Conservation (phyloP, 2,797 vertebrate genomes). For the Arrhamphus sclerolepis region DNA sequence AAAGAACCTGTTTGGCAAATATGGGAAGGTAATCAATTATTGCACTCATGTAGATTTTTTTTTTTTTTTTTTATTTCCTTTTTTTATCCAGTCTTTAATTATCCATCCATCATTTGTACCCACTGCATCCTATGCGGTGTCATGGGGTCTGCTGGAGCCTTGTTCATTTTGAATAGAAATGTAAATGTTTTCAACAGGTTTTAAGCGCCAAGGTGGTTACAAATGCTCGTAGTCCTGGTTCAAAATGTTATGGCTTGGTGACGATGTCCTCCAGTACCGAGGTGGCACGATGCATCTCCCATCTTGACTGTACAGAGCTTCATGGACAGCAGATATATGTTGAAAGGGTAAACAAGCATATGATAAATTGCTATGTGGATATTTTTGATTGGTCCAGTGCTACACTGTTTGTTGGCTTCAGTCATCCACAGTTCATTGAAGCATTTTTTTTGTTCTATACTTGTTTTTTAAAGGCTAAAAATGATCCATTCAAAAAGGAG, state of each 20-base stretch:
- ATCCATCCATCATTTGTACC: too few species aligned
- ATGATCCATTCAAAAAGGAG: conserved; percentile 96
- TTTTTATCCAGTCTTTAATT: too few species aligned
- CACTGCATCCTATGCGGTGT: too few species aligned
- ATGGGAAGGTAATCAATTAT: conserved; percentile 88
- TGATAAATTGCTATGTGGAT: neutral
- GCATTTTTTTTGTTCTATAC: neutral
- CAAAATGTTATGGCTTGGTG: conserved; percentile 96
- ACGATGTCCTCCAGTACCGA: conserved; percentile 96
- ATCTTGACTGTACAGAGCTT: conserved; percentile 94
- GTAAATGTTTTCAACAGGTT: conserved; percentile 79
- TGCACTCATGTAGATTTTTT: neutral
- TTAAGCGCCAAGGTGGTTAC: conserved; percentile 98
- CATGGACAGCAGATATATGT: conserved; percentile 98
- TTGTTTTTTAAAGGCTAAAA: conserved; percentile 87
- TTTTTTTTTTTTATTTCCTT: too few species aligned
- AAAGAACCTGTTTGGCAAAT: conserved; percentile 99
- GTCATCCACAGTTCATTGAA: neutral
- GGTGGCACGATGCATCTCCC: conserved; percentile 91
- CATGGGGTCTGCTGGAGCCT: too few species aligned
- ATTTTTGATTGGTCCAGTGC: neutral
- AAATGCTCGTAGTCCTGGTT: conserved; percentile 95
- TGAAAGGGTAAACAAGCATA: conserved; percentile 86
- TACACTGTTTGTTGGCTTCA: neutral
- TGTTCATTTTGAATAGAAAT: neutral